phyloP scores from a whole-genome alignment of 2,113 vertebrate species.

The Dasyurus viverrinus region DNA sequence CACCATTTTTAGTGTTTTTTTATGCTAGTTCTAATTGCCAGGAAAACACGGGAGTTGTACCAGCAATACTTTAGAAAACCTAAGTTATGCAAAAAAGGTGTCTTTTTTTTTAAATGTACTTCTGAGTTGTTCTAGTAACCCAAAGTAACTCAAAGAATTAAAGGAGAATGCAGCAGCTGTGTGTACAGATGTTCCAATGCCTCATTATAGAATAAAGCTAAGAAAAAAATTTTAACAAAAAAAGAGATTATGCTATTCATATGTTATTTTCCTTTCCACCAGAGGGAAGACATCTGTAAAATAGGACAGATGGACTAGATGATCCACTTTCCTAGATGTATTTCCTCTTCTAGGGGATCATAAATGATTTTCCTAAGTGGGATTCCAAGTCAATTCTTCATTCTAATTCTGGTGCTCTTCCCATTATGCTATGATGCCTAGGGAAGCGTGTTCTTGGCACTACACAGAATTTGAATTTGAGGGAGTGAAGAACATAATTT shows the following conservation, averaged over 20 bases:
- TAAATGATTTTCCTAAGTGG: too few relatives aligned
- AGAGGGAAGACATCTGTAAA: too few relatives aligned
- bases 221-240: background rate
- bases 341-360: too few relatives aligned
- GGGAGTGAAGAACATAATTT: background rate
- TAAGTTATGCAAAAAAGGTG: background rate
- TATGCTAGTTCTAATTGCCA: background rate
- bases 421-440: background rate
- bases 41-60: background rate
- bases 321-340: too few relatives aligned
- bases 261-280: background rate
- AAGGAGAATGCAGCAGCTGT: background rate
- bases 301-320: too few relatives aligned
- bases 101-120: background rate
- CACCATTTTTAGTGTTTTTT: background rate
- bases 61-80: background rate
- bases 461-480: background rate
- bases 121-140: background rate
- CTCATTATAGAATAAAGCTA: background rate
- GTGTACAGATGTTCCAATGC: background rate
- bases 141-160: background rate
- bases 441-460: background rate
- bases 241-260: background rate
- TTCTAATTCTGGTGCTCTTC: background rate
- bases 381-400: too few relatives aligned